phyloP scores from a whole-genome alignment of 2,113 vertebrate species.

The Leucopternis melanops region DNA sequence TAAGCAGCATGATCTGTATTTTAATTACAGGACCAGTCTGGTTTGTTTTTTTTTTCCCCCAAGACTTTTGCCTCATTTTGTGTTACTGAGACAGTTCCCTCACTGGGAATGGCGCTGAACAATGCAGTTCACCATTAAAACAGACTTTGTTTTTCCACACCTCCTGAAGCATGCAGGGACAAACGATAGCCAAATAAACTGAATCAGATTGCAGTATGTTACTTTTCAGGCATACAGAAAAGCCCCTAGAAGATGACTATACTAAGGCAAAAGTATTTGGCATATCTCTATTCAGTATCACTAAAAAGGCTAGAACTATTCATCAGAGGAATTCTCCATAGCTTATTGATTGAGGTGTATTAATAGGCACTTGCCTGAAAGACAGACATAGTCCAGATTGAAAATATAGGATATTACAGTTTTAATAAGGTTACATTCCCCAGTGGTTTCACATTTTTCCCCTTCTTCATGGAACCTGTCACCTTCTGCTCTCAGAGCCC shows the following conservation, averaged over 20 bases:
- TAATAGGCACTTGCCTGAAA: constrained; percentile 23
- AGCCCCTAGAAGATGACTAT: neutral
- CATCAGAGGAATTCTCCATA: neutral
- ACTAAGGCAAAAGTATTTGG: neutral
- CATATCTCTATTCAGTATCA: neutral
- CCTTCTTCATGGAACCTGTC: neutral
- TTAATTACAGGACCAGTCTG: neutral
- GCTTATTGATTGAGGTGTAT: constrained; percentile 16
- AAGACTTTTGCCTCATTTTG: neutral
- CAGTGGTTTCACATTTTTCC: neutral
- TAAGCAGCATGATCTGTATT: neutral
- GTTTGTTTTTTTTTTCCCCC: neutral
- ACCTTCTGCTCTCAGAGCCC: constrained; percentile 10
- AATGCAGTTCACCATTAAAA: neutral
- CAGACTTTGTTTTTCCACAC: neutral
- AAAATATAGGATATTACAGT: neutral
- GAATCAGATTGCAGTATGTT: neutral
- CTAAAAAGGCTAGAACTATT: neutral
- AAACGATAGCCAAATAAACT: neutral
- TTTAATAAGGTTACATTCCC: constrained; percentile 36
- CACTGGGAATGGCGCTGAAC: neutral
- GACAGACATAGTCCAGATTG: neutral
- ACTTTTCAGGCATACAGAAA: neutral
- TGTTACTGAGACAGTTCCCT: neutral
- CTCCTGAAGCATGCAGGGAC: neutral